Conservation (phyloP, 2,113 vertebrate genomes). For the Cynocephalus volans region DNA sequence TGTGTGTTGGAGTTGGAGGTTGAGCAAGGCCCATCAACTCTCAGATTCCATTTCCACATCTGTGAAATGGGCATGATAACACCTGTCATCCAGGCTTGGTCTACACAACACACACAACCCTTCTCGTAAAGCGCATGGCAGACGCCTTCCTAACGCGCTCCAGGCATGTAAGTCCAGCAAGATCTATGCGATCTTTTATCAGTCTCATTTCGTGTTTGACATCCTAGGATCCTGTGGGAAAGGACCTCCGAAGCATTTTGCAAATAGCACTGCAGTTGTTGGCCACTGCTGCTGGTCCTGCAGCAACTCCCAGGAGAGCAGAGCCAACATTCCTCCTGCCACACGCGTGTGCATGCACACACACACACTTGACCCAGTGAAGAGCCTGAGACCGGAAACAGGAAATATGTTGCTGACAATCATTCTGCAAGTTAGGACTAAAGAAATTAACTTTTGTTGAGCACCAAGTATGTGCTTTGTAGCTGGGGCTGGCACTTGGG, state of each 20-base stretch:
- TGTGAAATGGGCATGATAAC: not conserved
- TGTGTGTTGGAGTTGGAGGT: fast-evolving
- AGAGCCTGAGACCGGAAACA: not conserved
- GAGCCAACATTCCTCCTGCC: too few relatives aligned
- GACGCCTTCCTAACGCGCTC: not conserved
- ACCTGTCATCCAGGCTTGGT: fast-evolving
- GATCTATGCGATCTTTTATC: not conserved
- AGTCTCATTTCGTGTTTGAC: fast-evolving
- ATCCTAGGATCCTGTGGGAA: not conserved
- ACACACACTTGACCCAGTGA: not conserved
- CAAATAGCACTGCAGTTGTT: fast-evolving
- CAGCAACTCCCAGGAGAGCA: not conserved
- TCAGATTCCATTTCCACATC: not conserved
- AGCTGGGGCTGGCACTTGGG: not conserved
- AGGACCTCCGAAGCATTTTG: not conserved
- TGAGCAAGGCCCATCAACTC: not conserved
- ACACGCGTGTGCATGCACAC: not conserved
- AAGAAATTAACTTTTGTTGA: not conserved
- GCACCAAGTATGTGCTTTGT: too few relatives aligned
- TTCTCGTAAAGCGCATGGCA: not conserved
- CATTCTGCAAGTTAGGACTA: not conserved
- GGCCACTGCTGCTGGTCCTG: fast-evolving
- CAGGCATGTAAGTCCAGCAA: not conserved
- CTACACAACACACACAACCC: fast-evolving
- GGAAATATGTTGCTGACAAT: not conserved